Evolutionary conservation across 2,113 vertebrate species (phyloP).

Genomic region (Sorex araneus): DNA sequence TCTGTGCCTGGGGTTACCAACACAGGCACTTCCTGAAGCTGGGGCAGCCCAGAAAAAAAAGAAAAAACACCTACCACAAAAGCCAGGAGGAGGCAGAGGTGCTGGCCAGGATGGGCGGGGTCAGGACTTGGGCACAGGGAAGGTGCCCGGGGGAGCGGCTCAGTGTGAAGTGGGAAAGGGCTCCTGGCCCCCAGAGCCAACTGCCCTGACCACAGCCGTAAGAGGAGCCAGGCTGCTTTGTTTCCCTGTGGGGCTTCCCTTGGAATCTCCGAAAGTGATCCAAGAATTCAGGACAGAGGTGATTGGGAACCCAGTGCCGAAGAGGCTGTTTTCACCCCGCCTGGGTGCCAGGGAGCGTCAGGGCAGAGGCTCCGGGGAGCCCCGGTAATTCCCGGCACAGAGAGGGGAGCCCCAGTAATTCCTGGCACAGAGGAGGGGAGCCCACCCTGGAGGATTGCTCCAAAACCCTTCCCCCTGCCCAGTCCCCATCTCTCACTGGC

Average conservation of each 20-base stretch:
- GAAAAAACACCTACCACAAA: constrained; percentile 69
- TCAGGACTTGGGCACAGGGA: constrained; percentile 58
- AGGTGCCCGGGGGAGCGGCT: constrained; percentile 26
- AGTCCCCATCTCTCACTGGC: too few species aligned
- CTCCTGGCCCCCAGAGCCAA: constrained; percentile 35
- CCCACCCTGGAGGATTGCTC: not conserved
- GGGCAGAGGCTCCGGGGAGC: not conserved
- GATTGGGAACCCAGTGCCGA: constrained; percentile 41
- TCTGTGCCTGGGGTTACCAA: constrained; percentile 71
- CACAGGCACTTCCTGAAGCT: constrained; percentile 71
- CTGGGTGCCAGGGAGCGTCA: too few species aligned
- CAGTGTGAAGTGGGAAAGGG: constrained; percentile 53
- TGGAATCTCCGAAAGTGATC: constrained; percentile 77
- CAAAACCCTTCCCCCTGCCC: not conserved
- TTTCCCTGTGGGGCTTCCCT: constrained; percentile 79
- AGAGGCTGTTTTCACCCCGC: not conserved
- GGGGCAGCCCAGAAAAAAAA: constrained; percentile 69
- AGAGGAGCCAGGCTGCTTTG: constrained; percentile 58
- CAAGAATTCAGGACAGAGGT: constrained; percentile 75
- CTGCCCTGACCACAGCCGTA: constrained; percentile 67
- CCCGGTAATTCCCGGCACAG: not conserved
- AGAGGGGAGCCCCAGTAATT: not conserved
- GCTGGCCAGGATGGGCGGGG: constrained; percentile 67
- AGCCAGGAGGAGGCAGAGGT: constrained; percentile 66
- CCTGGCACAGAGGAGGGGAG: not conserved